Conservation (phyloP, 2,888 invertebrate genomes). For the Reticulitermes lucifugus region DNA sequence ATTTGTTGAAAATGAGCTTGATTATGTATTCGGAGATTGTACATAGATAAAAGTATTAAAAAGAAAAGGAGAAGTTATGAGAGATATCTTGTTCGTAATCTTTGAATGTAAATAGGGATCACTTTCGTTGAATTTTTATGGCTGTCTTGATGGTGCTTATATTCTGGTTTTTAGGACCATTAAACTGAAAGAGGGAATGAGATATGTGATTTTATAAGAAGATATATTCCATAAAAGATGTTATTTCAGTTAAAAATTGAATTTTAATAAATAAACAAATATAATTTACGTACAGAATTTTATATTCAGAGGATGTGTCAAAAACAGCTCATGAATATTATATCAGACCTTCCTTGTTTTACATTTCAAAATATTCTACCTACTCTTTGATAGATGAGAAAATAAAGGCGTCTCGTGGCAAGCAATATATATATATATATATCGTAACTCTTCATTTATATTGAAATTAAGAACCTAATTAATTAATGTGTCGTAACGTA, state of each 20-base stretch:
- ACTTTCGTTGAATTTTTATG: not conserved
- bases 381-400: too few species aligned
- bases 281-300: not conserved
- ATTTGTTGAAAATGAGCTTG: not conserved
- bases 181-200: not conserved
- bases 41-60: not conserved
- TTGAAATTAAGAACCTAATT: too few species aligned
- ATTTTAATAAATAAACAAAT: not conserved
- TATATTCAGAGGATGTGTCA: not conserved
- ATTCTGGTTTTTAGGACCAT: not conserved
- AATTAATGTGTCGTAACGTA: too few species aligned
- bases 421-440: too few species aligned
- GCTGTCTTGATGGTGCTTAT: not conserved
- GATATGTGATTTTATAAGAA: not conserved
- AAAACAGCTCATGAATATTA: too few species aligned
- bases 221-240: not conserved
- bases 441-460: too few species aligned
- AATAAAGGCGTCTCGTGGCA: too few species aligned
- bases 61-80: too few species aligned
- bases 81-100: not conserved
- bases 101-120: constrained; percentile 2
- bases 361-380: too few species aligned
- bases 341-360: too few species aligned
- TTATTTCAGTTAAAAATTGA: not conserved
- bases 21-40: not conserved